phyloP scores from a whole-genome alignment of 2,888 invertebrate species.

The Ellobium chinense region DNA sequence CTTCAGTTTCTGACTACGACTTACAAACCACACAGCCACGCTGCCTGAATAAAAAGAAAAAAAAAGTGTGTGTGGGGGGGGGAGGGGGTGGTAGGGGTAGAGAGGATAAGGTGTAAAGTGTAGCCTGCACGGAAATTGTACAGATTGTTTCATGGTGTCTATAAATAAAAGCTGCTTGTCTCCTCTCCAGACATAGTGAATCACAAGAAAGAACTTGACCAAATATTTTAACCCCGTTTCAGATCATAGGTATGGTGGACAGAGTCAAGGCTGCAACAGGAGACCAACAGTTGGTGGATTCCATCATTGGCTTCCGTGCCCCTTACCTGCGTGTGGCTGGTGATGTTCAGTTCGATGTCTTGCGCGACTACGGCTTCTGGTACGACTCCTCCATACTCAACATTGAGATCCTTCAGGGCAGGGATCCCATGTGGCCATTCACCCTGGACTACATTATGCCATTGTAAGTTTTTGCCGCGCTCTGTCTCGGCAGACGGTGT shows the following conservation, averaged over 20 bases:
- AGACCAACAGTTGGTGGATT: background rate
- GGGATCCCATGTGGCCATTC: constrained; percentile 96
- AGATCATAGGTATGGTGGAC: constrained; percentile 93
- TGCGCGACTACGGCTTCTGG: constrained; percentile 94
- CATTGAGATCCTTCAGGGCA: constrained; percentile 88
- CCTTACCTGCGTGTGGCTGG: constrained; percentile 91
- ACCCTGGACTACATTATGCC: constrained; percentile 87
- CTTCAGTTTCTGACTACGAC: too few species aligned
- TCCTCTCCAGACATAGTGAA: too few species aligned
- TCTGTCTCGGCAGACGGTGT: constrained; percentile 37
- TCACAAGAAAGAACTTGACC: too few species aligned
- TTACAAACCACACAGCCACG: too few species aligned
- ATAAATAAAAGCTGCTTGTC: too few species aligned
- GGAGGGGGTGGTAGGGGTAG: too few species aligned
- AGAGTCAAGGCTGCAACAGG: constrained; percentile 85
- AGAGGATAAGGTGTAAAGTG: too few species aligned
- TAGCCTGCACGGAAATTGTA: too few species aligned
- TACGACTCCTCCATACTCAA: constrained; percentile 96
- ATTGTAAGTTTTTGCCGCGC: background rate
- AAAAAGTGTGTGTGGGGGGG: too few species aligned
- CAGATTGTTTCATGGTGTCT: too few species aligned
- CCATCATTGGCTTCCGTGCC: constrained; percentile 90
- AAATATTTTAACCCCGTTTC: too few species aligned
- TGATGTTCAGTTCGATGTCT: constrained; percentile 93
- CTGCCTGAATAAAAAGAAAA: too few species aligned